These are phyloP conservation scores for Subacronicta megacephala DNA, from an alignment of 2,888 invertebrate species.

Conservation along the genomic window DNA sequence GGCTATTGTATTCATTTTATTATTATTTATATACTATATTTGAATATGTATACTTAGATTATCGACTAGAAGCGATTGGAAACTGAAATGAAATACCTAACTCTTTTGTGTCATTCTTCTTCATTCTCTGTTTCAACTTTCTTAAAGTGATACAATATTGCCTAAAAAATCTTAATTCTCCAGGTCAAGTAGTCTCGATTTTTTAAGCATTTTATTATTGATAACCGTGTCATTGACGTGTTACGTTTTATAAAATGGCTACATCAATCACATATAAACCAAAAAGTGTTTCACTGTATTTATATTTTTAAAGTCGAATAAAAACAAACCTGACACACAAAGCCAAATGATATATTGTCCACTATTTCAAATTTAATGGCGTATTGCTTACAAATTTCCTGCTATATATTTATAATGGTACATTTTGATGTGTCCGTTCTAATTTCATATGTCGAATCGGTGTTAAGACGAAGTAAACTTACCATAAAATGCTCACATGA, in stretches of 20 bases:
- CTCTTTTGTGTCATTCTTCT: no score
- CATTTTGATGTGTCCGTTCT: constrained; percentile 28
- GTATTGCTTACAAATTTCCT: constrained; percentile 34
- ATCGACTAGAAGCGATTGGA: no score
- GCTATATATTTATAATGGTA: constrained; percentile 13
- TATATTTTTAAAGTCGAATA: constrained; percentile 30
- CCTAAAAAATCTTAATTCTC: background rate
- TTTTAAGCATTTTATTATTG: background rate
- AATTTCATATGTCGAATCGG: constrained; percentile 34
- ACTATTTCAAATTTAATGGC: constrained; percentile 36
- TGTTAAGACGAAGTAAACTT: constrained; percentile 28
- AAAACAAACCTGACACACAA: constrained; percentile 29
- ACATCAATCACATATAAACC: constrained; percentile 21
- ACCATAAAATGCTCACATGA: constrained; percentile 29
- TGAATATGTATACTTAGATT: no score
- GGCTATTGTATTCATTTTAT: no score
- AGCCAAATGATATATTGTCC: constrained; percentile 28
- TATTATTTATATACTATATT: no score
- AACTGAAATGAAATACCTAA: no score
- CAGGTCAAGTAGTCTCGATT: background rate
- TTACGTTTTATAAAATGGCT: constrained; percentile 7
- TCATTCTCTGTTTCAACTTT: no score
- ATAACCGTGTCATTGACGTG: constrained; percentile 13
- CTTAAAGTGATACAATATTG: background rate
- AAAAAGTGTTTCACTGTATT: constrained; percentile 23